phyloP scores from a whole-genome alignment of 2,888 invertebrate genomes.

The Pyralis farinalis region DNA sequence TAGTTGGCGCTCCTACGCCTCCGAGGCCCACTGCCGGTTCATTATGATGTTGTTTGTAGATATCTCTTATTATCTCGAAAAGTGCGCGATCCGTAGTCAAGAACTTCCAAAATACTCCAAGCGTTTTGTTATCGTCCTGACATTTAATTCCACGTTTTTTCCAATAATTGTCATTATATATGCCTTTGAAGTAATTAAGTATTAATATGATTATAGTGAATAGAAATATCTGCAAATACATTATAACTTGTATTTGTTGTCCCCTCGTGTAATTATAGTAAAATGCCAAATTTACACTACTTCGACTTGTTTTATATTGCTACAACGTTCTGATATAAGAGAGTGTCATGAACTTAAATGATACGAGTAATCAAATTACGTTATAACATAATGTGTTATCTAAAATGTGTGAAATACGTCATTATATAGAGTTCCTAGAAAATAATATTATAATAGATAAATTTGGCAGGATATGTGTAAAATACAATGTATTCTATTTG shows the following conservation, averaged over 20 bases:
- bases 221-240: background rate
- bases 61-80: conserved; percentile 22
- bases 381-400: too few relatives aligned
- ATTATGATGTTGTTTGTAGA: conserved; percentile 26
- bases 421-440: too few relatives aligned
- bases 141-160: conserved; percentile 35
- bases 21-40: conserved; percentile 30
- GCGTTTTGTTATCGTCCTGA: conserved; percentile 23
- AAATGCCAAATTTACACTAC: too few relatives aligned
- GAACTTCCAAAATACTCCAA: conserved; percentile 33
- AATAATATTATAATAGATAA: too few relatives aligned
- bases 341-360: too few relatives aligned
- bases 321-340: too few relatives aligned
- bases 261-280: too few relatives aligned
- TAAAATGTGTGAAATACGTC: too few relatives aligned
- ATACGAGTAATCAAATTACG: too few relatives aligned
- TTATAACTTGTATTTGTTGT: background rate
- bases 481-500: too few relatives aligned
- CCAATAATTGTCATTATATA: conserved; percentile 41
- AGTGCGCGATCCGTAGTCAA: conserved; percentile 21
- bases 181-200: conserved; percentile 5
- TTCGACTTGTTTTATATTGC: too few relatives aligned
- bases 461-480: too few relatives aligned
- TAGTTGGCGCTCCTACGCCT: conserved; percentile 19
- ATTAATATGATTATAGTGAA: background rate